Percentiles rank a stretch among this genome's conserved stretches.
Evolutionary conservation across 2,113 vertebrate genomes (phyloP).

Genomic region (Toxotes chatareus): DNA sequence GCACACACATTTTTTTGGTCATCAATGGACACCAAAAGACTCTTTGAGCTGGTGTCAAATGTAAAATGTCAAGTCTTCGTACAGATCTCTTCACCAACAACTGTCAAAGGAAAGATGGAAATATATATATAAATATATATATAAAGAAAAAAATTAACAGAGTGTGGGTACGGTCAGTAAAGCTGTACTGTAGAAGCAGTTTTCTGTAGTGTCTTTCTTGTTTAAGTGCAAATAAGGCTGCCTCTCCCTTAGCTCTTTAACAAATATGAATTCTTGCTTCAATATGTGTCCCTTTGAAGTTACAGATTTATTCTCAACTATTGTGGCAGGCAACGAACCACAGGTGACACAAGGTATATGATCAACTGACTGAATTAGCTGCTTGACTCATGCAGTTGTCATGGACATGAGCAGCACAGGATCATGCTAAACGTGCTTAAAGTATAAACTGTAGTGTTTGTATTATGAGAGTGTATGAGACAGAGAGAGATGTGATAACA

Average conservation of each 20-base stretch:
- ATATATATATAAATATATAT: too few species aligned
- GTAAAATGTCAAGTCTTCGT: conserved; percentile 30
- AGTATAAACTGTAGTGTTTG: conserved; percentile 44
- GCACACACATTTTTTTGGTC: conserved; percentile 40
- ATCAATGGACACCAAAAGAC: conserved; percentile 30
- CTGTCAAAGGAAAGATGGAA: conserved; percentile 15
- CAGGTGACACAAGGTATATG: conserved; percentile 12
- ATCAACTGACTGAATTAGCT: conserved; percentile 1
- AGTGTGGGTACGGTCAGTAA: not conserved
- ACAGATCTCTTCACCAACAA: not conserved
- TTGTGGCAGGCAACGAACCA: conserved; percentile 8
- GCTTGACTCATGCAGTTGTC: conserved; percentile 50
- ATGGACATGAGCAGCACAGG: conserved; percentile 21
- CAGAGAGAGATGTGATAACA: conserved; percentile 47
- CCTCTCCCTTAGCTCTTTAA: not conserved
- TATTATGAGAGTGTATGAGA: conserved; percentile 23
- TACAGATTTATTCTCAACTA: not conserved
- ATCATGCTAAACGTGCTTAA: conserved; percentile 49
- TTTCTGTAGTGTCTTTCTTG: conserved; percentile 59
- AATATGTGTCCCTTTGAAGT: conserved; percentile 25
- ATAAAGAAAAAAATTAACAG: not conserved
- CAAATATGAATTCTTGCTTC: conserved; percentile 25
- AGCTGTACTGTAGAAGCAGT: conserved; percentile 16
- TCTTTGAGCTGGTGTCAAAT: conserved; percentile 32
- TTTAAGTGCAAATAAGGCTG: conserved; percentile 55